phyloP scores from a whole-genome alignment of 2,797 vertebrate species.

The Hippopotamyrus pictus region DNA sequence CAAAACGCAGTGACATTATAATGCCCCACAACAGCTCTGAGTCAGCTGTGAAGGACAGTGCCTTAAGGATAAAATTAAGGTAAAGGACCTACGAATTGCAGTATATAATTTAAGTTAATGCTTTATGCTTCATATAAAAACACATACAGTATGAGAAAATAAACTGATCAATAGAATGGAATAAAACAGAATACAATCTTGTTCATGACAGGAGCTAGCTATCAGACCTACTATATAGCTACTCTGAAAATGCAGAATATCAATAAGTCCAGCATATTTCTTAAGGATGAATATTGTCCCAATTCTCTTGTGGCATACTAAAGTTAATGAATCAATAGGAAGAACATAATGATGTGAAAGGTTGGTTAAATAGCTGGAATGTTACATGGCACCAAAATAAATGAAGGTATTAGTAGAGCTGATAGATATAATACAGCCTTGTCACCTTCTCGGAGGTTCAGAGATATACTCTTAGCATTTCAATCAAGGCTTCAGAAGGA shows the following conservation, averaged over 20 bases:
- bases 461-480: not conserved
- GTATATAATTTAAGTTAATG: slow-evolving; percentile 24
- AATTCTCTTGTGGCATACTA: not conserved
- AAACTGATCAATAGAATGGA: not conserved
- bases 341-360: not conserved
- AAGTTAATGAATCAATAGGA: not conserved
- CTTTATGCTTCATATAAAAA: slow-evolving; percentile 3
- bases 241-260: not conserved
- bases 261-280: not conserved
- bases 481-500: not conserved
- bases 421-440: not conserved
- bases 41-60: slow-evolving; percentile 32
- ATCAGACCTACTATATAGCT: not conserved
- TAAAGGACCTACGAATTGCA: not conserved
- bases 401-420: not conserved
- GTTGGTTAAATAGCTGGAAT: slow-evolving; percentile 6
- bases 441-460: not conserved
- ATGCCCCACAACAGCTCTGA: slow-evolving; percentile 51
- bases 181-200: not conserved
- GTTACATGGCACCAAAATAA: not conserved
- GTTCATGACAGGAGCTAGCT: not conserved
- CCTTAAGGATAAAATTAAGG: not conserved
- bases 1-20: slow-evolving; percentile 21
- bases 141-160: not conserved
- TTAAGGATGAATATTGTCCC: not conserved